Percentiles rank a stretch among this genome's conserved stretches.
These are phyloP conservation scores for Nomada fabriciana DNA, from an alignment of 2,888 invertebrate genomes.

Conservation along the genomic window DNA sequence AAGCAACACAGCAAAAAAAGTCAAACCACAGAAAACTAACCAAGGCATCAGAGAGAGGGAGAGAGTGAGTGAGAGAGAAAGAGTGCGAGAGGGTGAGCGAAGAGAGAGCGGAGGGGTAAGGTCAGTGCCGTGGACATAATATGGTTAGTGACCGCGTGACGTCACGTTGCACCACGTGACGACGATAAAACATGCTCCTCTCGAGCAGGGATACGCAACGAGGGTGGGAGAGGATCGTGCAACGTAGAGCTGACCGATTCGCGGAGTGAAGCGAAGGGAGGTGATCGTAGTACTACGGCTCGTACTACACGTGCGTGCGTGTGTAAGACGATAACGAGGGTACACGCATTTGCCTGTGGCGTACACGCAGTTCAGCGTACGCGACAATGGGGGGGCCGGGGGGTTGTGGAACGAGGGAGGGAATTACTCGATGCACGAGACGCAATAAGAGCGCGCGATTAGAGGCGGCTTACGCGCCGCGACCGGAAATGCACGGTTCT, in stretches of 20 bases:
- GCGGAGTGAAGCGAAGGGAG: slow-evolving; percentile 43
- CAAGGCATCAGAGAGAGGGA: no score
- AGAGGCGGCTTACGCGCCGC: slow-evolving; percentile 54
- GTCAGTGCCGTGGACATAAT: slow-evolving; percentile 82
- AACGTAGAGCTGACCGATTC: slow-evolving; percentile 60
- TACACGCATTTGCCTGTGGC: slow-evolving; percentile 67
- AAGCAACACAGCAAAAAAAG: neutral
- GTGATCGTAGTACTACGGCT: slow-evolving; percentile 81
- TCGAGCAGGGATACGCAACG: slow-evolving; percentile 38
- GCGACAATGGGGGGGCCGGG: neutral
- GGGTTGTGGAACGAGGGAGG: neutral
- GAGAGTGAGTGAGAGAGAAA: neutral
- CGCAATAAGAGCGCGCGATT: slow-evolving; percentile 66
- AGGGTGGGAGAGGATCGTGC: slow-evolving; percentile 53
- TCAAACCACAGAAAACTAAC: neutral
- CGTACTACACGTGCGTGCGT: slow-evolving; percentile 83
- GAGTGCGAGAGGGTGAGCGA: neutral
- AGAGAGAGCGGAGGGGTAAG: slow-evolving; percentile 74
- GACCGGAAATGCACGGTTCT: slow-evolving; percentile 23
- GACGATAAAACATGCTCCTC: slow-evolving; percentile 72
- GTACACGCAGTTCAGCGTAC: slow-evolving; percentile 42
- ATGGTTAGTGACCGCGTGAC: slow-evolving; percentile 83
- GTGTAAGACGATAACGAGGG: slow-evolving; percentile 78
- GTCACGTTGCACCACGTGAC: slow-evolving; percentile 78
- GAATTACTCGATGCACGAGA: slow-evolving; percentile 41